Conservation (phyloP, 2,797 vertebrate species). For the Enteromius fasciolatus region DNA sequence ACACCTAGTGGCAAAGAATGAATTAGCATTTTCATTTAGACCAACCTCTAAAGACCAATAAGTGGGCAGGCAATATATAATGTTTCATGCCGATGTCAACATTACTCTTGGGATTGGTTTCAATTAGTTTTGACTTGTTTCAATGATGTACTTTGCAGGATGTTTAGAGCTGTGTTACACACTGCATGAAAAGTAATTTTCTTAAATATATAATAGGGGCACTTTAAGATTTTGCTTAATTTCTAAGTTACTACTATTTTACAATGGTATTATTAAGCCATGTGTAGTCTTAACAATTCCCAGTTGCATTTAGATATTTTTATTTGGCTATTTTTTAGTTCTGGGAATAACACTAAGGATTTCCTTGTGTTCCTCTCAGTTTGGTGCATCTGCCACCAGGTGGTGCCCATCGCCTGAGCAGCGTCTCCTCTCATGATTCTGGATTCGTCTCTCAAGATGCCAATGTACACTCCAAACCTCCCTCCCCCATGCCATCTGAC, state of each 20-base stretch:
- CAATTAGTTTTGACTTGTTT: too few species aligned
- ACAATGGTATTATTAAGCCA: slow-evolving; percentile 68
- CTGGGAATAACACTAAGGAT: slow-evolving; percentile 73
- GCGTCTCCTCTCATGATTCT: slow-evolving; percentile 96
- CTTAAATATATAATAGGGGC: too few species aligned
- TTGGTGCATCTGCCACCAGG: slow-evolving; percentile 89
- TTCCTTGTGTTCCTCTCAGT: slow-evolving; percentile 77
- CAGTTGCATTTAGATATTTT: background rate
- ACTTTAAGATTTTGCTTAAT: background rate
- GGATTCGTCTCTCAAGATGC: slow-evolving; percentile 97
- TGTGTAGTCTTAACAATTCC: background rate
- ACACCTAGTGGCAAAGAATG: too few species aligned
- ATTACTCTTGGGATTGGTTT: too few species aligned
- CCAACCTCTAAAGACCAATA: too few species aligned
- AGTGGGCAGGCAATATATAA: too few species aligned
- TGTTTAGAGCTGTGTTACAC: too few species aligned
- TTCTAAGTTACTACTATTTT: slow-evolving; percentile 49
- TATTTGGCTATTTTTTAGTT: background rate
- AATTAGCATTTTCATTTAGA: too few species aligned
- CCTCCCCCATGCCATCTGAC: slow-evolving; percentile 96
- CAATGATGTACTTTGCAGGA: too few species aligned
- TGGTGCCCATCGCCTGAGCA: slow-evolving; percentile 90
- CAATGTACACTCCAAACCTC: slow-evolving; percentile 92
- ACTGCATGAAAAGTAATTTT: too few species aligned
- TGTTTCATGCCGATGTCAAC: too few species aligned